Percentiles rank a stretch among this genome's conserved stretches.
Conservation (phyloP, 2,888 invertebrate genomes). For the Cataglyphis cursor region DNA sequence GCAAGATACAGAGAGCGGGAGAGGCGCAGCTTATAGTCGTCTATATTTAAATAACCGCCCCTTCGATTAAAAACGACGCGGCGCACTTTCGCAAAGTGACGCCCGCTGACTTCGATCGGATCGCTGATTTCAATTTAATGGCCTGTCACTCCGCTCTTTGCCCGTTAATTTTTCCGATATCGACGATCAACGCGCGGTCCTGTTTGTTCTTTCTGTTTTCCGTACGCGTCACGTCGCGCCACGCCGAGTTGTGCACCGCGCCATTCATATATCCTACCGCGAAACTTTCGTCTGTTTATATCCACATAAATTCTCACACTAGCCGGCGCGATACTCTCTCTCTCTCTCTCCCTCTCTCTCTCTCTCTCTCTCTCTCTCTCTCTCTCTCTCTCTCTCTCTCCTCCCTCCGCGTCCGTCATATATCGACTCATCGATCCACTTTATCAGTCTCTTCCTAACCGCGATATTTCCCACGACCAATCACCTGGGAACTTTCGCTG, state of each 20-base stretch:
- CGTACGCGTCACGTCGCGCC: constrained; percentile 36
- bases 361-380: no score
- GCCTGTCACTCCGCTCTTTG: constrained; percentile 57
- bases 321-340: constrained; percentile 45
- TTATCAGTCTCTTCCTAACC: constrained; percentile 77
- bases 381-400: not conserved
- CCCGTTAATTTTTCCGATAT: constrained; percentile 57
- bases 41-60: constrained; percentile 46
- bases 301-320: constrained; percentile 63
- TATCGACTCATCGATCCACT: constrained; percentile 76
- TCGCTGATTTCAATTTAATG: constrained; percentile 58
- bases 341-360: not conserved
- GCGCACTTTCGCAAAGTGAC: constrained; percentile 56
- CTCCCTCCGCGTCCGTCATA: constrained; percentile 39
- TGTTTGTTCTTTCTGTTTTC: constrained; percentile 50
- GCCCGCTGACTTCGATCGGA: constrained; percentile 54
- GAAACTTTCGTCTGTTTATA: constrained; percentile 64
- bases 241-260: constrained; percentile 10
- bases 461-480: constrained; percentile 78
- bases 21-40: constrained; percentile 44
- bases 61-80: constrained; percentile 56
- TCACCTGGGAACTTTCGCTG: constrained; percentile 73
- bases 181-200: constrained; percentile 44
- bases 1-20: constrained; percentile 8
- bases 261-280: constrained; percentile 49